A percentile compares a stretch with the other conserved stretches of the same genome.
These are phyloP conservation scores for Nerophis lumbriciformis DNA, from an alignment of 2,113 vertebrate species.

Conservation along the genomic window DNA sequence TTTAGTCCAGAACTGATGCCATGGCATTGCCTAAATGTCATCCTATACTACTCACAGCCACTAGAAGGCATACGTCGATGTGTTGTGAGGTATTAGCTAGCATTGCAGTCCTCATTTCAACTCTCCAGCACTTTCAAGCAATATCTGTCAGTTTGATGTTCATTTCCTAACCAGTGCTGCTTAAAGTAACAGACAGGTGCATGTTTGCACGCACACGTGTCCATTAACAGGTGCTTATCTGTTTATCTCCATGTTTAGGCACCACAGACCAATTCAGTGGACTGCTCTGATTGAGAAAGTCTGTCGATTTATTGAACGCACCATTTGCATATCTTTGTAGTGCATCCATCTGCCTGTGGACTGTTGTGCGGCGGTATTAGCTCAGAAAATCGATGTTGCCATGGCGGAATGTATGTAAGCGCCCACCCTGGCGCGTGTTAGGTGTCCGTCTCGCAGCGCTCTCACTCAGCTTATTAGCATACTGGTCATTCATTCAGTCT, in stretches of 20 bases:
- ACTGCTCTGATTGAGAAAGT: constrained; percentile 65
- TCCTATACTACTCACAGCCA: too few species aligned
- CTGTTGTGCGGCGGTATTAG: constrained; percentile 74
- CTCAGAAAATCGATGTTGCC: constrained; percentile 73
- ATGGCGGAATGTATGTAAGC: constrained; percentile 65
- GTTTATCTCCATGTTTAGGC: constrained; percentile 72
- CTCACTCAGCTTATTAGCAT: constrained; percentile 55
- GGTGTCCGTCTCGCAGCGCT: constrained; percentile 50
- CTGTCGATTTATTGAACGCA: constrained; percentile 73
- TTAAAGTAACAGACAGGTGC: constrained; percentile 50
- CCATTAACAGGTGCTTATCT: constrained; percentile 75
- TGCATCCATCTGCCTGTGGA: constrained; percentile 72
- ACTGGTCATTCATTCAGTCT: constrained; percentile 39
- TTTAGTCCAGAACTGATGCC: too few species aligned
- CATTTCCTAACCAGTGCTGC: constrained; percentile 37
- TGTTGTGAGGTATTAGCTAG: too few species aligned
- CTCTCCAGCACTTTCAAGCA: background rate
- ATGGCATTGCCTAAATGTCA: too few species aligned
- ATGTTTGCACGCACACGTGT: constrained; percentile 47
- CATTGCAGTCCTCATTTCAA: background rate
- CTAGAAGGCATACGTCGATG: too few species aligned
- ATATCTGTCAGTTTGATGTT: constrained; percentile 15
- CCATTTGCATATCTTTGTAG: constrained; percentile 81
- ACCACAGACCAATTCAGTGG: constrained; percentile 62
- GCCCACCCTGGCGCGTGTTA: constrained; percentile 53